Evolutionary conservation across 2,113 vertebrate species (phyloP).

Genomic region (Pycnonotus jocosus): DNA sequence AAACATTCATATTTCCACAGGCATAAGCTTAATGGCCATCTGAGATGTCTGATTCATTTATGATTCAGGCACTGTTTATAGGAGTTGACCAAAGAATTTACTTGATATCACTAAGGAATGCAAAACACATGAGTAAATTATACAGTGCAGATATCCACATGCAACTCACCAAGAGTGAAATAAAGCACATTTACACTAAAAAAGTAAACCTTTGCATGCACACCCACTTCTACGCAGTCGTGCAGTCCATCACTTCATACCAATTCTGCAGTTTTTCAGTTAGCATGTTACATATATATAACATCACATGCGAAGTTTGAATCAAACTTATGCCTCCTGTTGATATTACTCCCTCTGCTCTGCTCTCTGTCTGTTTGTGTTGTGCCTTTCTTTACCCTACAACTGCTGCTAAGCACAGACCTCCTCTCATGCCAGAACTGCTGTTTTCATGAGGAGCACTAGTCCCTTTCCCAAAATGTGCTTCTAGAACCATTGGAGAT

Average conservation of each 20-base stretch:
- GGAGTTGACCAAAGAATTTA: conserved; percentile 24
- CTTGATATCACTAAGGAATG: conserved; percentile 46
- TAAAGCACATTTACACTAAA: not conserved
- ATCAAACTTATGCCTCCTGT: not conserved
- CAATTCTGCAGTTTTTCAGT: not conserved
- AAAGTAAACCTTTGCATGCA: not conserved
- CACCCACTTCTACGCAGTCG: not conserved
- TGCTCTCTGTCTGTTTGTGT: not conserved
- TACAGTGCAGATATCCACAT: conserved; percentile 9
- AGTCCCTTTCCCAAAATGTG: not conserved
- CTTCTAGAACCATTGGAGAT: not conserved
- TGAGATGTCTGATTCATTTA: conserved; percentile 31
- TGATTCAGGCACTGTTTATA: conserved; percentile 9
- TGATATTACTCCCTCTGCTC: not conserved
- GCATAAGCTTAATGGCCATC: conserved; percentile 19
- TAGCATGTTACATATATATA: not conserved
- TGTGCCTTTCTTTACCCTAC: not conserved
- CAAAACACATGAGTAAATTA: conserved; percentile 49
- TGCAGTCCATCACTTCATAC: not conserved
- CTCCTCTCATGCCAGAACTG: not conserved
- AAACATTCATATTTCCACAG: conserved; percentile 38
- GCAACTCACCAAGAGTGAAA: not conserved
- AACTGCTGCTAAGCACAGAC: not conserved
- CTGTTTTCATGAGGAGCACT: not conserved
- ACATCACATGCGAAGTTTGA: not conserved